A percentile compares a stretch with the other conserved stretches of the same genome.
Evolutionary conservation across 1,140 invertebrate species (phyloP).

Genomic region (Brachionus calyciflorus): DNA sequence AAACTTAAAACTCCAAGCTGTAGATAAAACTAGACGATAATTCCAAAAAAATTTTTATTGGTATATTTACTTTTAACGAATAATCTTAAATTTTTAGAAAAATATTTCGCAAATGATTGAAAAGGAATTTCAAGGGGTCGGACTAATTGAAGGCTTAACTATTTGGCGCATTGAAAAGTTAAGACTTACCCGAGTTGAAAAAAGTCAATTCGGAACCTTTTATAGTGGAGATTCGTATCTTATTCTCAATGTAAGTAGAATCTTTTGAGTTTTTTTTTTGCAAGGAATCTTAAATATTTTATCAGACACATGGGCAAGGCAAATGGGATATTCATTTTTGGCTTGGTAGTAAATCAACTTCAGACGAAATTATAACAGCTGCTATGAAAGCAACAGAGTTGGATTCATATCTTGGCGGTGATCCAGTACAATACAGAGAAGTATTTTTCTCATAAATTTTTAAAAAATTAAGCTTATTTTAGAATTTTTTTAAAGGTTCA

Average conservation of each 20-base stretch:
- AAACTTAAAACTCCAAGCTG: too few species aligned
- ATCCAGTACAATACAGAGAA: slow-evolving; percentile 80
- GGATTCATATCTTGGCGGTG: slow-evolving; percentile 77
- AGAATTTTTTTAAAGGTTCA: slow-evolving; percentile 59
- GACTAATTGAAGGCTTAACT: slow-evolving; percentile 56
- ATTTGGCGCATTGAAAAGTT: slow-evolving; percentile 62
- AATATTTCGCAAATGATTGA: neutral
- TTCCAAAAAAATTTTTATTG: too few species aligned
- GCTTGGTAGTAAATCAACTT: slow-evolving; percentile 68
- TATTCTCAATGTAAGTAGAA: slow-evolving; percentile 68
- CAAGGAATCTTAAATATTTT: slow-evolving; percentile 6
- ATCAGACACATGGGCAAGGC: slow-evolving; percentile 57
- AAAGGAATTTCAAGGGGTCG: slow-evolving; percentile 58
- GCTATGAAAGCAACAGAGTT: slow-evolving; percentile 79
- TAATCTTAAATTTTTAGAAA: too few species aligned
- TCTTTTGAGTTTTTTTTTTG: too few species aligned
- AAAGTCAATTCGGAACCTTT: slow-evolving; percentile 69
- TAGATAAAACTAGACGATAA: too few species aligned
- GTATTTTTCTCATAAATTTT: slow-evolving; percentile 55
- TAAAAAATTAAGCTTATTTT: neutral
- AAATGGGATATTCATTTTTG: slow-evolving; percentile 86
- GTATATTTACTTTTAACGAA: too few species aligned
- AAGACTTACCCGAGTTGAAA: slow-evolving; percentile 60
- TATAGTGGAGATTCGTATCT: slow-evolving; percentile 80
- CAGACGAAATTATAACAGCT: slow-evolving; percentile 79